phyloP scores from a whole-genome alignment of 2,888 invertebrate species.

The Altica lythri region DNA sequence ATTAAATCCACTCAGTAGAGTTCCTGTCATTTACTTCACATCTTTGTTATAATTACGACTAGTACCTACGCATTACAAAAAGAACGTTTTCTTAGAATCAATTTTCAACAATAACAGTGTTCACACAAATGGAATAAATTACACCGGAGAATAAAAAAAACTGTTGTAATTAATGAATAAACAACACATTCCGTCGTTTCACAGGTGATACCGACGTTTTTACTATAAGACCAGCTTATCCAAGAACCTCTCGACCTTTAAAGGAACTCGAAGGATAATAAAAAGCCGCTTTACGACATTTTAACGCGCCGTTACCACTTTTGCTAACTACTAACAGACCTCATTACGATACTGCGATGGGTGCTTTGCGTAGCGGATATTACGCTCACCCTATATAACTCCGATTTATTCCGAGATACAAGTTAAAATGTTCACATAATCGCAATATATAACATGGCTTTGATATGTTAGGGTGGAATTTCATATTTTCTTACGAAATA shows the following conservation, averaged over 20 bases:
- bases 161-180: constrained; percentile 11
- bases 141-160: constrained; percentile 5
- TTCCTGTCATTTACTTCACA: too few relatives aligned
- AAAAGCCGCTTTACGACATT: constrained; percentile 58
- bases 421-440: constrained; percentile 13
- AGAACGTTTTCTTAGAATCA: constrained; percentile 1
- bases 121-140: constrained; percentile 7
- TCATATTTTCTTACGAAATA: constrained; percentile 3
- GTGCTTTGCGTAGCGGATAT: constrained; percentile 31
- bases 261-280: constrained; percentile 56
- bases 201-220: constrained; percentile 15
- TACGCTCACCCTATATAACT: constrained; percentile 20
- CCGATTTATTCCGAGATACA: constrained; percentile 24
- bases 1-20: too few relatives aligned
- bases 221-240: constrained; percentile 19
- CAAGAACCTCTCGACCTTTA: constrained; percentile 49
- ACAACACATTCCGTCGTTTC: not conserved
- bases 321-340: constrained; percentile 57
- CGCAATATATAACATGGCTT: constrained; percentile 7
- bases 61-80: not conserved
- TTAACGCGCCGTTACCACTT: constrained; percentile 57
- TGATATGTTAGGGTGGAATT: not conserved
- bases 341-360: constrained; percentile 54
- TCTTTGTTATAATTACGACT: too few relatives aligned
- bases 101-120: constrained; percentile 1